Base-by-base conservation (phyloP, 53 echinoderm and acorn worm species). In the Paracentrotus lividus region DNA sequence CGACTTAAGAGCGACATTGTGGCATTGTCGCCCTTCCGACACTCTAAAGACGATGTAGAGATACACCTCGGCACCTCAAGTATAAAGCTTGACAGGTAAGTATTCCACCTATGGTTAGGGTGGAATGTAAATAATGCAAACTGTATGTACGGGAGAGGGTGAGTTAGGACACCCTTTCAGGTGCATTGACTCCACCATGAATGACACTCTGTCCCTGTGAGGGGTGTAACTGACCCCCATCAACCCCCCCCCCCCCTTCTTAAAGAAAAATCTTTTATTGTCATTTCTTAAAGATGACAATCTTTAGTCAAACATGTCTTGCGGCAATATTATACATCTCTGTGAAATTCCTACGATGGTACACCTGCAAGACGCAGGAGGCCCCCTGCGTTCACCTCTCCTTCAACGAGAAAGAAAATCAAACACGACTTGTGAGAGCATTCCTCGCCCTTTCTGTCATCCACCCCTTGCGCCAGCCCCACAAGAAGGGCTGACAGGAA, bases 241-340 rank as follows among this genome's bases (percentile, higher is more conserved):
- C 23, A 43, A 43, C 81, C 81, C 0, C 44, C 1, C 81, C 81
- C n/a, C 16, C 24, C 43, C 33, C 43, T 23, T 18, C 10, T 12
- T n/a, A 10, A 47, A 7, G n/a, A 44, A 20, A 78, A 78, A 45
- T 78, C 78, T 78, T n/a, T n/a, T 47, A 78, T 78, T 47, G 45
- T 47, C 86, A 54, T 54, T 52, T 55, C 36, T 53, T 7, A 20
- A 86, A 86, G 86, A 86, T 56, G 86, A 86, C 86, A 86, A 86
- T 32, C 86, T 86, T 86, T 33, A 55, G 86, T 86, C 86, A 54
- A 86, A 86, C 86, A 86, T 86, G 86, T 86, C 86, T 86, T 31
- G 86, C 32, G 29, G 86, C 86, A 86, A 33, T 5, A 31, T 86
- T 3, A 32, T 55, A 51, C 54, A 54, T 27, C 86, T 86, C 53